Base-by-base conservation (phyloP, 1,140 invertebrate genomes). In the Tetramorium simillimum region DNA sequence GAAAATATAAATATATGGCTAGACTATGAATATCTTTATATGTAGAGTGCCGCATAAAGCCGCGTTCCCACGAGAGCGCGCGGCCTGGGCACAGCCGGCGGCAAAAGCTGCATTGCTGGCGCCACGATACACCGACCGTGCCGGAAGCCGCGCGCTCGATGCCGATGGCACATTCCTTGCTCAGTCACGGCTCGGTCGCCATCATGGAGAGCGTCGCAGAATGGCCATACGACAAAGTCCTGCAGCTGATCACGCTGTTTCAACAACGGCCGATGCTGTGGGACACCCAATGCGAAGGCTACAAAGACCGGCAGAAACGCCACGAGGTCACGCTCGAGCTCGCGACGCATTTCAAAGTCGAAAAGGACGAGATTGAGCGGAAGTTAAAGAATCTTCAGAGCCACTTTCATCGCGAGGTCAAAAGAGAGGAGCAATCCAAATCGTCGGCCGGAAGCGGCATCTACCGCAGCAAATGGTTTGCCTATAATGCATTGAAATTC, bases 121-220 rank as follows among this genome's bases (percentile, higher is more conserved):
- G 56, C 56, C 56, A 58, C 40, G 40, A 69, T 40, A 2, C 37
- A 46, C 4, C 37, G 37, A 67, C n/a, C 40, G 40, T 69, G 65
- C 65, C 37, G 65, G 37, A 69, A 69, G 65, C 65, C 65, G 65
- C 40, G 65, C n/a, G n/a, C n/a, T 12, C 18, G 18, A n/a, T 40
- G 14, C 63, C 9, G 9, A 21, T 21, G 40, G 9, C 65, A 10
- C 65, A 9, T 4, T 46, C 21, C 10, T 67, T 33, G 16, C 63
- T 65, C 37, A 69, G 40, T 69, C 4, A 14, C 37, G 3, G 12
- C 40, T 46, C 10, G 37, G n/a, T 69, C n/a, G 37, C 21, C 65
- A 69, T 69, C 9, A 46, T 69, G 63, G 21, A 24, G 40, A 46
- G 40, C n/a, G 12, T 5, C 4, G n/a, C 3, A 1, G n/a, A 69